These are phyloP conservation scores for Eilema griseolum DNA, from an alignment of 2,888 invertebrate species.

Conservation along the genomic window DNA sequence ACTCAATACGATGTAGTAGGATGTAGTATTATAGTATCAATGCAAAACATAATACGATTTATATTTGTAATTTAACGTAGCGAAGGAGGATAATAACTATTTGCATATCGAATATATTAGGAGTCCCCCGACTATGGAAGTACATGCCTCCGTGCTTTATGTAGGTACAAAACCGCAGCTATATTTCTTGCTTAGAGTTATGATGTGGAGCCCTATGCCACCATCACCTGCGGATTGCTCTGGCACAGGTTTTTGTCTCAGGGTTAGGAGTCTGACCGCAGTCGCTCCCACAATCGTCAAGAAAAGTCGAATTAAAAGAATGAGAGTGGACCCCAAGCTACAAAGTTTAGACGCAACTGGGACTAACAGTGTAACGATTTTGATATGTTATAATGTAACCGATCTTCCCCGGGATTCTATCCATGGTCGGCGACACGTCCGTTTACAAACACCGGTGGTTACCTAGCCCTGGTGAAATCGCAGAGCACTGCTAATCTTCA, in stretches of 20 bases:
- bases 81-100: not conserved
- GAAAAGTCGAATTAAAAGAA: no score
- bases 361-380: not conserved
- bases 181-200: not conserved
- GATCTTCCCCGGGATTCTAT: not conserved
- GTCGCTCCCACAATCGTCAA: no score
- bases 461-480: not conserved
- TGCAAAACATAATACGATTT: not conserved
- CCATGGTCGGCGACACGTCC: not conserved
- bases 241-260: not conserved
- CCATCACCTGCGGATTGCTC: not conserved
- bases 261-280: not conserved
- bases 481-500: not conserved
- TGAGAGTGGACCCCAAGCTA: not conserved
- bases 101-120: not conserved
- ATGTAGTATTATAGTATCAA: not conserved
- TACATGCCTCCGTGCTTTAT: not conserved
- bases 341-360: not conserved
- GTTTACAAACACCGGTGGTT: not conserved
- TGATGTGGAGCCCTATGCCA: not conserved
- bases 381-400: not conserved
- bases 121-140: not conserved
- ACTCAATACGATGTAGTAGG: not conserved
- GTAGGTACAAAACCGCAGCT: not conserved
- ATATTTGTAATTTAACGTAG: conserved; percentile 1